These are phyloP conservation scores for Hypomesus transpacificus DNA, from an alignment of 2,113 vertebrate genomes.

Conservation along the genomic window DNA sequence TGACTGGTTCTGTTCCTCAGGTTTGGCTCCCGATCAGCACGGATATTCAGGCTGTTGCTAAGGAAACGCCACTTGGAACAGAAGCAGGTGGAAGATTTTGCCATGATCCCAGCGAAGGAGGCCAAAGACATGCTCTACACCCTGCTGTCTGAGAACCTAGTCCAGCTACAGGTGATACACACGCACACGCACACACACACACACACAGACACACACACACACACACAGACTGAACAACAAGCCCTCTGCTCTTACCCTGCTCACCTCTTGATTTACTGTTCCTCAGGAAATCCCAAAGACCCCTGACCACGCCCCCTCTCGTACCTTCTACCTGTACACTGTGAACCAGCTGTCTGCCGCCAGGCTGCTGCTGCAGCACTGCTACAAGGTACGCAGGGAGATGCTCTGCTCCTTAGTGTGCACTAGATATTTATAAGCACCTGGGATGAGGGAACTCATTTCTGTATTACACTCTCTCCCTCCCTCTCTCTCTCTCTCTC, in stretches of 20 bases:
- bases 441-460: no score
- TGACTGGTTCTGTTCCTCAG: constrained; percentile 55
- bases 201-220: background rate
- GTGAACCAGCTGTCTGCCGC: constrained; percentile 80
- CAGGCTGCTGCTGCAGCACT: constrained; percentile 84
- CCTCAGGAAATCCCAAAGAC: constrained; percentile 93
- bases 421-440: background rate
- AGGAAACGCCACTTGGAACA: constrained; percentile 90
- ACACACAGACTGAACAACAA: background rate
- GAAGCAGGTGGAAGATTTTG: constrained; percentile 98
- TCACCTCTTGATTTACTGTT: constrained; percentile 26
- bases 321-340: constrained; percentile 92
- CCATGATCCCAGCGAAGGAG: constrained; percentile 97
- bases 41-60: constrained; percentile 86
- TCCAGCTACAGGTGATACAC: constrained; percentile 80
- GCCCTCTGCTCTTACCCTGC: background rate
- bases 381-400: constrained; percentile 80
- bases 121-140: constrained; percentile 98
- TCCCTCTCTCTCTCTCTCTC: no score
- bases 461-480: no score
- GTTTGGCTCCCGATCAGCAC: constrained; percentile 88
- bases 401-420: background rate
- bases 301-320: constrained; percentile 87
- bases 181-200: background rate
- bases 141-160: constrained; percentile 87